Conservation (phyloP, 2,888 invertebrate species). For the Boloria selene region DNA sequence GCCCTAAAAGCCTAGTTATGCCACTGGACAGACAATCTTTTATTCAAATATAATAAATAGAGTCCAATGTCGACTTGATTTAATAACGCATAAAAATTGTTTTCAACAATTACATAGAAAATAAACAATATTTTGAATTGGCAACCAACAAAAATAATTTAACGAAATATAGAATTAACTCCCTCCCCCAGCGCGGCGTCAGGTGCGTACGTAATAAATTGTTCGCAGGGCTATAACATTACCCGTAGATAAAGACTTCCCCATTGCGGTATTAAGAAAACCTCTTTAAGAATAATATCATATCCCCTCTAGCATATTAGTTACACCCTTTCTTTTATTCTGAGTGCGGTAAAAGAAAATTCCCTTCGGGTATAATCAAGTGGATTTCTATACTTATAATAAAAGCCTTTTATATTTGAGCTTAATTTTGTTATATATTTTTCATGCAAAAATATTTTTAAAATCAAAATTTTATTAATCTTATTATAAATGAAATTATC, state of each 20-base stretch:
- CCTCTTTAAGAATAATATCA: constrained; percentile 31
- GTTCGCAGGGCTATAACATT: constrained; percentile 37
- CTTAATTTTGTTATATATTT: no score
- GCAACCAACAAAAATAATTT: constrained; percentile 11
- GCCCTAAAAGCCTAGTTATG: no score
- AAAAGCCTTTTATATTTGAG: no score
- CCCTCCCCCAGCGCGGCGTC: constrained; percentile 26
- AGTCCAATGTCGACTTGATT: no score
- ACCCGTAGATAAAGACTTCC: constrained; percentile 36
- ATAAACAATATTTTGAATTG: constrained; percentile 6
- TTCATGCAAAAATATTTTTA: no score
- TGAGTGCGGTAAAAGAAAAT: background rate
- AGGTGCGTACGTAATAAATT: constrained; percentile 41
- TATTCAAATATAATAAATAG: no score
- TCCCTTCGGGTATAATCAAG: background rate
- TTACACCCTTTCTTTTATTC: constrained; percentile 15
- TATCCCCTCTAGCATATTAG: constrained; percentile 15
- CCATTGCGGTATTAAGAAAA: constrained; percentile 32
- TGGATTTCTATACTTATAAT: no score
- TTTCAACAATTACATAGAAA: background rate
- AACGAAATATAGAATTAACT: constrained; percentile 2
- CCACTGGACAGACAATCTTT: no score
- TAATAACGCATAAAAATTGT: background rate
- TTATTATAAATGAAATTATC: no score
- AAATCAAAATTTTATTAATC: no score